These are phyloP conservation scores for Gymnopithys bicolor DNA, from an alignment of 2,797 vertebrate species.

Conservation along the genomic window DNA sequence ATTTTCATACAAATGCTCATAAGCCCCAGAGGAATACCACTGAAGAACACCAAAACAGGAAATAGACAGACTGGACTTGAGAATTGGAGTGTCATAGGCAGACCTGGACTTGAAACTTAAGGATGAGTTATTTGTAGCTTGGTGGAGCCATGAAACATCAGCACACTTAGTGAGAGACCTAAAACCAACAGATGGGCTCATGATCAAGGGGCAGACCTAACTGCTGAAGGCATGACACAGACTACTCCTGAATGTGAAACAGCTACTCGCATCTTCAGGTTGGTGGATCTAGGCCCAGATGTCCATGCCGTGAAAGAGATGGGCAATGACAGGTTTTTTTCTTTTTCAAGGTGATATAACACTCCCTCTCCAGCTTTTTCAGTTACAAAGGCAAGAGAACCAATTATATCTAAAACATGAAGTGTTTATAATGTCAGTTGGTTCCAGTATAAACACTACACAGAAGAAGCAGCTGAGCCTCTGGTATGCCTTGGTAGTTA, in stretches of 20 bases:
- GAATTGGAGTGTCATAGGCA: neutral
- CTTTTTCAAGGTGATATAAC: neutral
- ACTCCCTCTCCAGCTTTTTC: neutral
- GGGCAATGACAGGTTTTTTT: neutral
- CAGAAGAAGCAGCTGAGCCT: neutral
- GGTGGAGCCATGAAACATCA: neutral
- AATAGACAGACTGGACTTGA: neutral
- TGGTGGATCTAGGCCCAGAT: neutral
- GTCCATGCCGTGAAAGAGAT: neutral
- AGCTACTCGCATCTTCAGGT: neutral
- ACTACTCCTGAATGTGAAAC: neutral
- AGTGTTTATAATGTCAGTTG: neutral
- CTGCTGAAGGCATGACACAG: neutral
- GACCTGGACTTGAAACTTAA: neutral
- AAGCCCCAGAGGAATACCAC: neutral
- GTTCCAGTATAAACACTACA: neutral
- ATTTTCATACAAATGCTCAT: neutral
- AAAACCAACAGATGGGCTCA: neutral
- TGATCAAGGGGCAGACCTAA: neutral
- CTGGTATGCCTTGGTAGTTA: neutral
- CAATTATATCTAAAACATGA: neutral
- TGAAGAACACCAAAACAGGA: neutral
- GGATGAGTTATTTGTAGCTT: neutral
- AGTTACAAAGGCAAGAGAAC: neutral
- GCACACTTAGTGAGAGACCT: neutral